Conservation (phyloP, 2,888 invertebrate genomes). For the Rhabditoides inermis region DNA sequence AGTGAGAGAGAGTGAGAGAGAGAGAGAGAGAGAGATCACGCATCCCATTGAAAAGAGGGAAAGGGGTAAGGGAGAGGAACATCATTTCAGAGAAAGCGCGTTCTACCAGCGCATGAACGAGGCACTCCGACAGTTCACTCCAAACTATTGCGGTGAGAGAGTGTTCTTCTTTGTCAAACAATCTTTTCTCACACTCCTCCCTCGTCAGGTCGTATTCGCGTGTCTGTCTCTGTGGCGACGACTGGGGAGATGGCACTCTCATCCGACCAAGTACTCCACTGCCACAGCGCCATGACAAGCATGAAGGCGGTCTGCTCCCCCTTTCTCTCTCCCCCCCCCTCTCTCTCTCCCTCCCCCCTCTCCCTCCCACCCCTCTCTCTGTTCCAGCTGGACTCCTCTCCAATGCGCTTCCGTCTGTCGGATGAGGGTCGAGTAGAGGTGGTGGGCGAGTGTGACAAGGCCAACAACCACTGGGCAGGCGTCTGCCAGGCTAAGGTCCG, state of each 20-base stretch:
- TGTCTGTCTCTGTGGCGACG: neutral
- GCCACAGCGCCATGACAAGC: neutral
- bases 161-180: no score
- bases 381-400: no score
- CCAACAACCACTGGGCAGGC: constrained; percentile 24
- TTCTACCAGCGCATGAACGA: constrained; percentile 44
- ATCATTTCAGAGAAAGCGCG: constrained; percentile 44
- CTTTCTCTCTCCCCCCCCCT: no score
- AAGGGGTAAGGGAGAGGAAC: no score
- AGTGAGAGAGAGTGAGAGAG: no score
- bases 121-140: constrained; percentile 38
- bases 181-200: no score
- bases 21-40: no score
- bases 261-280: neutral
- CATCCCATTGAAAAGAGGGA: no score
- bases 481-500: constrained; percentile 26
- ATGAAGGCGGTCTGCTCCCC: no score
- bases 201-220: neutral
- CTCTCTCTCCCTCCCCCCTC: no score
- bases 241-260: neutral
- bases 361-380: no score
- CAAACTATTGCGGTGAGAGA: constrained; percentile 45
- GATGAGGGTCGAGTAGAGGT: constrained; percentile 22
- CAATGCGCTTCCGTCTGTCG: constrained; percentile 13
- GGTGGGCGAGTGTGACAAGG: constrained; percentile 15